Percentiles rank a stretch among this genome's conserved stretches.
These are phyloP conservation scores for Lepidurus arcticus DNA, from an alignment of 1,140 invertebrate species.

Conservation along the genomic window DNA sequence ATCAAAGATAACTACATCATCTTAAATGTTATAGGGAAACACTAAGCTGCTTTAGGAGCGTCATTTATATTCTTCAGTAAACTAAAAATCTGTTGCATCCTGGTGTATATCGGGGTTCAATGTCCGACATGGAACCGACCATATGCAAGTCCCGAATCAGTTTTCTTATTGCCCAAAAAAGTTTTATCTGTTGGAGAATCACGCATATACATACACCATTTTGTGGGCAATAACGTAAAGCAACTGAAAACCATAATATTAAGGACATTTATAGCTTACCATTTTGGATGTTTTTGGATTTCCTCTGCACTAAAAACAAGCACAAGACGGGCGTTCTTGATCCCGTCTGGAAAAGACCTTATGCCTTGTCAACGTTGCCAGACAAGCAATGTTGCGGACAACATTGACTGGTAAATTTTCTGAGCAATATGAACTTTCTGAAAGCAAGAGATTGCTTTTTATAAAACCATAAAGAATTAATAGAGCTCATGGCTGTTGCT, in stretches of 20 bases:
- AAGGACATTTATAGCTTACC: slow-evolving; percentile 25
- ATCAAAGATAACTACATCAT: too few species aligned
- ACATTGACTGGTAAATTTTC: background rate
- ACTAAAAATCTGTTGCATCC: background rate
- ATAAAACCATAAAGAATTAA: too few species aligned
- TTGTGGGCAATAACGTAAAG: background rate
- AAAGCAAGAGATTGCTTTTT: too few species aligned
- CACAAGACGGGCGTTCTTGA: slow-evolving; percentile 30
- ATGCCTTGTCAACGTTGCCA: background rate
- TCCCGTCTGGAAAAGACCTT: slow-evolving; percentile 31
- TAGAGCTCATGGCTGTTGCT: too few species aligned
- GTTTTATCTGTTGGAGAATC: background rate
- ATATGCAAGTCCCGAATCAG: background rate
- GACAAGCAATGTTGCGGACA: background rate
- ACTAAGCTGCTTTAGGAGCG: background rate
- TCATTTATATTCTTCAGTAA: background rate
- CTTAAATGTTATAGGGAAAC: too few species aligned
- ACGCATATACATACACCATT: background rate
- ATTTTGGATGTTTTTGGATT: slow-evolving; percentile 35
- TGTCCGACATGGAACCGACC: background rate
- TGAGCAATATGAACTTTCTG: too few species aligned
- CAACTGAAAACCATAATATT: background rate
- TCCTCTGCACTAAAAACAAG: slow-evolving; percentile 26
- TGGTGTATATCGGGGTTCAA: background rate
- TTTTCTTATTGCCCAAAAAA: background rate